Conservation (phyloP, 2,113 vertebrate genomes). For the Prietella phreatophila region DNA sequence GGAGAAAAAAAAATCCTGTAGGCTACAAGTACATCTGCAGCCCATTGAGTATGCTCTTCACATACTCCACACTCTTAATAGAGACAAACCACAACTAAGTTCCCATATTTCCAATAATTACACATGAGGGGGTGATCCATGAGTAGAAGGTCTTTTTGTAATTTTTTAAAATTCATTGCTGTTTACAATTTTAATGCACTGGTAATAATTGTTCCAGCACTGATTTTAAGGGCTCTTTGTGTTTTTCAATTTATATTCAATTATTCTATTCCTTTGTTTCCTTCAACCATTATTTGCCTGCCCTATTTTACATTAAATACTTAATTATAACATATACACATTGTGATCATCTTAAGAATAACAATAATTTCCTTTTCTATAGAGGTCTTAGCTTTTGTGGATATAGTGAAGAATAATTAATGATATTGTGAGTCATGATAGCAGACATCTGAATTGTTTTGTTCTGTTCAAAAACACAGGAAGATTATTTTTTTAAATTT, state of each 20-base stretch:
- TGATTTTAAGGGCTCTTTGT: neutral
- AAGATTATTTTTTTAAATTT: neutral
- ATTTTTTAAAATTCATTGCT: constrained; percentile 3
- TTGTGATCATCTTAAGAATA: neutral
- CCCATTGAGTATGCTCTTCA: constrained; percentile 68
- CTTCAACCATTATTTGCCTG: neutral
- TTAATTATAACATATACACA: neutral
- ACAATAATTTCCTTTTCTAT: neutral
- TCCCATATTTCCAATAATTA: constrained; percentile 33
- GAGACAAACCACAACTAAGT: constrained; percentile 21
- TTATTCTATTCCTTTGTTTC: neutral
- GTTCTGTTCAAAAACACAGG: neutral
- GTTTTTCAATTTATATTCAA: constrained; percentile 16
- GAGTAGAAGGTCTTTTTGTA: constrained; percentile 20
- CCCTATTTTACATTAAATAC: neutral
- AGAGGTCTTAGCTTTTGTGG: neutral
- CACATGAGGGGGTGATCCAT: constrained; percentile 1
- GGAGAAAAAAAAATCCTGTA: constrained; percentile 57
- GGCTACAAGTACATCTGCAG: constrained; percentile 68
- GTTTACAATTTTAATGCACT: constrained; percentile 21
- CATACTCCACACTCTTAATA: constrained; percentile 59
- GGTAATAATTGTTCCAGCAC: neutral
- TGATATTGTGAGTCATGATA: neutral
- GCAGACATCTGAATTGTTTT: neutral
- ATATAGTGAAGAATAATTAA: neutral